Evolutionary conservation across 1,140 invertebrate species (phyloP).

Genomic region (Physella acuta): DNA sequence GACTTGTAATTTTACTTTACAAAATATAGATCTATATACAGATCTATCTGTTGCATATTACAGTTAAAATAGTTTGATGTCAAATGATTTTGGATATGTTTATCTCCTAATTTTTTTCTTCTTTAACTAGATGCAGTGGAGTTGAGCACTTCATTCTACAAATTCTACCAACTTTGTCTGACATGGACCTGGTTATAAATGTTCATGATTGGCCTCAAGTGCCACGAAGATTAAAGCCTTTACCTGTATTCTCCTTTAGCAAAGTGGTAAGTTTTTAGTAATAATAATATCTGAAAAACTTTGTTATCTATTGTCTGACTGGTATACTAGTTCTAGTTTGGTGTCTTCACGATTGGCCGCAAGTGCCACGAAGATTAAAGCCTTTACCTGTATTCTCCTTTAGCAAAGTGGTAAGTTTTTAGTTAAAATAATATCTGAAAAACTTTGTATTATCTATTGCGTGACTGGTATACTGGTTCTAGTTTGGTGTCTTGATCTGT

Average conservation of each 20-base stretch:
- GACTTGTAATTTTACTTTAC: too few relatives aligned
- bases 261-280: conserved; percentile 72
- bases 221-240: conserved; percentile 66
- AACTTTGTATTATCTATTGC: not conserved
- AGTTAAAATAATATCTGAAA: not conserved
- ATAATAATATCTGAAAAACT: too few relatives aligned
- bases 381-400: conserved; percentile 87
- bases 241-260: conserved; percentile 92
- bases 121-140: conserved; percentile 73
- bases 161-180: conserved; percentile 70
- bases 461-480: too few relatives aligned
- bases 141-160: conserved; percentile 81
- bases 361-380: conserved; percentile 70
- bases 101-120: not conserved
- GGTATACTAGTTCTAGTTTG: too few relatives aligned
- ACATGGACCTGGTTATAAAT: conserved; percentile 88
- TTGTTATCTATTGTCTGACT: too few relatives aligned
- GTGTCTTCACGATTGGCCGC: conserved; percentile 87
- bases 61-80: not conserved
- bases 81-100: not conserved
- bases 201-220: conserved; percentile 91
- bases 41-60: too few relatives aligned
- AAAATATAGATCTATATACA: too few relatives aligned
- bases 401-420: conserved; percentile 74
- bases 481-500: too few relatives aligned